A percentile compares a stretch with the other conserved stretches of the same genome.
Conservation (phyloP, 2,113 vertebrate genomes). For the Alaudala cheleensis region DNA sequence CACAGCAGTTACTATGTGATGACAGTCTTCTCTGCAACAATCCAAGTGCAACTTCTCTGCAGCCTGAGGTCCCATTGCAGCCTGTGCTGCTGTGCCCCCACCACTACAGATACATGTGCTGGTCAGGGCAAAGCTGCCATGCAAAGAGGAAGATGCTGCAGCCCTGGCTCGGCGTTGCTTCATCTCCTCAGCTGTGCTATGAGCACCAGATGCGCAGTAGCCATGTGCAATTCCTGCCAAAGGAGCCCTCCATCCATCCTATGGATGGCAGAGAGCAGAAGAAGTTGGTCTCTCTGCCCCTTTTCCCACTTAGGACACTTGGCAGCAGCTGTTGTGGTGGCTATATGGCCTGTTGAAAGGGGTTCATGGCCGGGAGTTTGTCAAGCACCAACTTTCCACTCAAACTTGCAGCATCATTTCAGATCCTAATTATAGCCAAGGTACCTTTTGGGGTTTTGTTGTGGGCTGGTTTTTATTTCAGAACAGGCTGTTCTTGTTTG, state of each 20-base stretch:
- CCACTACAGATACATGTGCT: fast-evolving
- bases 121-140: not conserved
- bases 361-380: not conserved
- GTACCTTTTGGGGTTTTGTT: not conserved
- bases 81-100: not conserved
- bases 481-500: not conserved
- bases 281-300: not conserved
- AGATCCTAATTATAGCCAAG: not conserved
- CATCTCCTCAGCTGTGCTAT: not conserved
- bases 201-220: not conserved
- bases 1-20: slow-evolving; percentile 44
- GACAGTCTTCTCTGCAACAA: slow-evolving; percentile 5
- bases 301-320: fast-evolving
- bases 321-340: not conserved
- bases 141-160: fast-evolving
- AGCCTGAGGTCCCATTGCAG: not conserved
- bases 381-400: not conserved
- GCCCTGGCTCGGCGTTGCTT: fast-evolving
- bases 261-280: not conserved
- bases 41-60: not conserved
- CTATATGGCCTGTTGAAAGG: not conserved
- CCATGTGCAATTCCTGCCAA: not conserved
- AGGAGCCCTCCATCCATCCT: not conserved
- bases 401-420: not conserved
- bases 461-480: not conserved